phyloP scores from a whole-genome alignment of 2,113 vertebrate species.

The Onychorhynchus coronatus region DNA sequence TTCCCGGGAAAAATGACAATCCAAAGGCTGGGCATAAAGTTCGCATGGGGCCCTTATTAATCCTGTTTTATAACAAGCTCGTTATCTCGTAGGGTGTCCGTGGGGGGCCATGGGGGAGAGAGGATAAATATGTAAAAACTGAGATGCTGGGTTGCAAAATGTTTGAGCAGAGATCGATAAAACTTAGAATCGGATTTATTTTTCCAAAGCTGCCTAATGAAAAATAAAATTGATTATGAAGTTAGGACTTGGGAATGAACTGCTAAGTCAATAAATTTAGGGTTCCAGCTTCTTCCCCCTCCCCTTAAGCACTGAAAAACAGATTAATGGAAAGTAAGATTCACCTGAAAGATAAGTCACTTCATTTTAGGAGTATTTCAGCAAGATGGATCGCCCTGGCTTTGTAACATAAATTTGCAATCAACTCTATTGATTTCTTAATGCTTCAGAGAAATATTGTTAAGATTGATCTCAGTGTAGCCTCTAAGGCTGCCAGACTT shows the following conservation, averaged over 20 bases:
- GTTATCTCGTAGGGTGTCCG: not conserved
- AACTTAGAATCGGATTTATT: conserved; percentile 67
- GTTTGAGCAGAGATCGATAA: conserved; percentile 49
- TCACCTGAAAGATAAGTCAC: conserved; percentile 72
- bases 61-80: not conserved
- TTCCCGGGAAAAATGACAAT: not conserved
- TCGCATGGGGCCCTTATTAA: not conserved
- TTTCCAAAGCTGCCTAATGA: conserved; percentile 68
- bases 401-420: conserved; percentile 76
- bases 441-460: conserved; percentile 72
- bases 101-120: not conserved
- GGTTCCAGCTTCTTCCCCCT: conserved; percentile 22
- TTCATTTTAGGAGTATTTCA: conserved; percentile 62
- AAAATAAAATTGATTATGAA: conserved; percentile 74
- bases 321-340: conserved; percentile 76
- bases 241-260: conserved; percentile 65
- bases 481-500: not conserved
- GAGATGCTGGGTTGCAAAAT: not conserved
- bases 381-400: conserved; percentile 53
- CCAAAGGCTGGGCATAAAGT: not conserved
- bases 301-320: conserved; percentile 39
- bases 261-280: conserved; percentile 61
- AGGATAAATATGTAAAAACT: not conserved
- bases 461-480: conserved; percentile 63
- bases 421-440: conserved; percentile 76